Conservation (phyloP, 2,888 invertebrate species). For the Pseudococcus viburni region DNA sequence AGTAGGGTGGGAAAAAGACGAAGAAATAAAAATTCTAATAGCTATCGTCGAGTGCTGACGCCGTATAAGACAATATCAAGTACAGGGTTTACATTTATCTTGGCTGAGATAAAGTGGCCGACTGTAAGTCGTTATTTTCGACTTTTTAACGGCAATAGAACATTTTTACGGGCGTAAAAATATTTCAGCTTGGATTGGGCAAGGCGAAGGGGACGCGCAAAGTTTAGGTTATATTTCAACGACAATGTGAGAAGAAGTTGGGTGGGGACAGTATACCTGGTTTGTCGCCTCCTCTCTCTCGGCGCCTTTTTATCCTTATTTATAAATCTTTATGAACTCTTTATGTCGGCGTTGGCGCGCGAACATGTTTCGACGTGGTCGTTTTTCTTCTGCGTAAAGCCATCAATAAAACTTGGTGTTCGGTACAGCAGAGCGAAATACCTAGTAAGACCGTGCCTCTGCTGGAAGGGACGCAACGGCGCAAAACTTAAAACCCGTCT, state of each 20-base stretch:
- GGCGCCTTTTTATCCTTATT: slow-evolving; percentile 30
- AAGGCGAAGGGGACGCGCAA: neutral
- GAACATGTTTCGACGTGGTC: slow-evolving; percentile 51
- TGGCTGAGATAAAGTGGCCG: slow-evolving; percentile 40
- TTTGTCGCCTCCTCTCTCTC: neutral
- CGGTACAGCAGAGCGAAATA: slow-evolving; percentile 9
- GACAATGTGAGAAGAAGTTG: neutral
- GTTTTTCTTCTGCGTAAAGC: slow-evolving; percentile 17
- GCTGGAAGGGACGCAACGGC: neutral
- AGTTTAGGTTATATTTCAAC: slow-evolving; percentile 29
- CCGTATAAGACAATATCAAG: slow-evolving; percentile 55
- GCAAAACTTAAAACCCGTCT: slow-evolving; percentile 32
- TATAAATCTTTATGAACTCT: slow-evolving; percentile 56
- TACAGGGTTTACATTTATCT: slow-evolving; percentile 57
- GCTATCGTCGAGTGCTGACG: slow-evolving; percentile 52
- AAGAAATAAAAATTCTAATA: slow-evolving; percentile 55
- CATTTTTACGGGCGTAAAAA: slow-evolving; percentile 56
- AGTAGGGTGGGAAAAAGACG: neutral
- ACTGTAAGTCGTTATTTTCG: slow-evolving; percentile 53
- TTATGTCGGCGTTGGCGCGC: slow-evolving; percentile 26
- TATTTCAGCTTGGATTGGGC: neutral
- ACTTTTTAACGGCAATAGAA: slow-evolving; percentile 57
- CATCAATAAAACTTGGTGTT: slow-evolving; percentile 19
- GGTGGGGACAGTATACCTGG: neutral
- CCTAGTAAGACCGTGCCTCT: neutral